Evolutionary conservation across 2,797 vertebrate genomes (phyloP).

Genomic region (Myotis vivesi): DNA sequence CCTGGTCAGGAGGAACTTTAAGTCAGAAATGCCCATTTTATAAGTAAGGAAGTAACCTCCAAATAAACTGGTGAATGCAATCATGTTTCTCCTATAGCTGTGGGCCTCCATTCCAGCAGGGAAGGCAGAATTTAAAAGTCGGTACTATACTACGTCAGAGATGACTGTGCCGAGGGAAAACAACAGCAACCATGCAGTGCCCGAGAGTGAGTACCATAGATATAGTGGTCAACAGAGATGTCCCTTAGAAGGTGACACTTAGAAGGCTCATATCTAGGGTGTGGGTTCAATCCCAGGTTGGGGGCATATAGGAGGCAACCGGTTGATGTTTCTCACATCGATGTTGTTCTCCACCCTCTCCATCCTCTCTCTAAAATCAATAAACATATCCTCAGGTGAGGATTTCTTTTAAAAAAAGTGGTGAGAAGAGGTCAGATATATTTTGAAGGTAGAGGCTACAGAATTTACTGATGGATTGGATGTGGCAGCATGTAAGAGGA

Average conservation of each 20-base stretch:
- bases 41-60: not conserved
- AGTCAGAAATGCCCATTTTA: constrained; percentile 2
- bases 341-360: not conserved
- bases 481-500: not conserved
- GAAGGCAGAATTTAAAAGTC: not conserved
- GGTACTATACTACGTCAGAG: not conserved
- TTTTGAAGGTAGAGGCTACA: not conserved
- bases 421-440: not conserved
- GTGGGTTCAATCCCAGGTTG: not conserved
- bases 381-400: not conserved
- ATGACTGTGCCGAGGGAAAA: not conserved
- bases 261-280: not conserved
- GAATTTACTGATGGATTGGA: not conserved
- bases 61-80: constrained; percentile 4
- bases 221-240: not conserved
- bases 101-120: not conserved
- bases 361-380: not conserved
- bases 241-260: not conserved
- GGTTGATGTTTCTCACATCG: not conserved
- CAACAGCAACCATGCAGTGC: not conserved
- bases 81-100: not conserved
- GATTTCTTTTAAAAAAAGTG: not conserved
- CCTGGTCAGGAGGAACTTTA: constrained; percentile 6
- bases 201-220: not conserved
- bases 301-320: not conserved